A percentile compares a stretch with the other conserved stretches of the same genome.
These are phyloP conservation scores for Hymenochirus boettgeri DNA, from an alignment of 2,113 vertebrate species.

Conservation along the genomic window DNA sequence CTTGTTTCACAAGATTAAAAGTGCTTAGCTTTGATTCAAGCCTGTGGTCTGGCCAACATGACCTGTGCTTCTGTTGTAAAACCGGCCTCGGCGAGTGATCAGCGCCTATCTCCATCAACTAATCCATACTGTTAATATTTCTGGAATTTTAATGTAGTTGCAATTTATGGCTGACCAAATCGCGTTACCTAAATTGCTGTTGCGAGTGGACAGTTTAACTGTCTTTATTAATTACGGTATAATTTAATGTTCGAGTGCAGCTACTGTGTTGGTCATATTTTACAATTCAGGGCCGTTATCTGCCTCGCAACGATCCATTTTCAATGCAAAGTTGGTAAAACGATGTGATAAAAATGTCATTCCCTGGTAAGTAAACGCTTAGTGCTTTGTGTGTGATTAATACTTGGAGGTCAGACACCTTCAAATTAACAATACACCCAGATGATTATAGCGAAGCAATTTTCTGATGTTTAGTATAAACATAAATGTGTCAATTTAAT, in stretches of 20 bases:
- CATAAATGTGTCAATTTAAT: slow-evolving; percentile 26
- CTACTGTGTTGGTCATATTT: slow-evolving; percentile 75
- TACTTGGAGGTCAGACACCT: slow-evolving; percentile 72
- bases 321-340: slow-evolving; percentile 73
- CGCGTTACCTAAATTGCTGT: slow-evolving; percentile 99
- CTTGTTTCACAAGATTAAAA: slow-evolving; percentile 99
- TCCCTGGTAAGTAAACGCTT: slow-evolving; percentile 72
- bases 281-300: slow-evolving; percentile 70
- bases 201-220: slow-evolving; percentile 95
- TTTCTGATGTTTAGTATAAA: slow-evolving; percentile 46
- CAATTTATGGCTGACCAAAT: slow-evolving; percentile 98
- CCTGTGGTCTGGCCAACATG: slow-evolving; percentile 86
- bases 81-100: slow-evolving; percentile 70
- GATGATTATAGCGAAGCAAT: slow-evolving; percentile 52
- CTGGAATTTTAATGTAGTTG: slow-evolving; percentile 92
- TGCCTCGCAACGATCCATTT: slow-evolving; percentile 79
- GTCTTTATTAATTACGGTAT: slow-evolving; percentile 97
- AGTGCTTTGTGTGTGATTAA: slow-evolving; percentile 74
- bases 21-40: slow-evolving; percentile 90
- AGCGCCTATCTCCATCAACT: slow-evolving; percentile 86
- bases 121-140: slow-evolving; percentile 96
- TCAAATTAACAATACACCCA: slow-evolving; percentile 71
- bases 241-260: slow-evolving; percentile 87
- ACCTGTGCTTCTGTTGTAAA: slow-evolving; percentile 75
- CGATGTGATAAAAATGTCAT: slow-evolving; percentile 76